Evolutionary conservation across 2,797 vertebrate species (phyloP), one percentile per base, ranked within the genome.

Genomic region (Platalea minor): DNA sequence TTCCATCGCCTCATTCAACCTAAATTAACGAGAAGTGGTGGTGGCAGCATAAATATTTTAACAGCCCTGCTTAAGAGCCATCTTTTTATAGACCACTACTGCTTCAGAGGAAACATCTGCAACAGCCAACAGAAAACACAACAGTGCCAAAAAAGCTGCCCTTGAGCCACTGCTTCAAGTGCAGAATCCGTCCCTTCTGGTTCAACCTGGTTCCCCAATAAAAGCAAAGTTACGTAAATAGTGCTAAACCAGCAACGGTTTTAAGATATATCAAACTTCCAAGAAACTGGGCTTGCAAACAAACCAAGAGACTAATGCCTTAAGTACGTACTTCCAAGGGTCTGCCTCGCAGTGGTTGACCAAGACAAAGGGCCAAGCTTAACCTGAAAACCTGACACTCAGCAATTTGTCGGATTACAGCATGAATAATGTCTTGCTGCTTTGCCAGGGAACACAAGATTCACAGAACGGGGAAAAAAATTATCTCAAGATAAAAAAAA

Each of bases 301-400:
- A 18, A 28, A 13, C 16, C 26, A 17, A 28, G 81, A 43, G 56
- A 35, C 26, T 20, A 11, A 50, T 41, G 46, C 29, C 78, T 15
- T 7, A 23, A 33, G 60, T 0, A 5, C 1, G 0, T 5, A 2
- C 45, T 2, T 33, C 69, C 81, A 39, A 31, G 46, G 79, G 46
- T 1, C 79, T 67, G 79, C 73, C 48, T 45, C 35, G 89, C 74
- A 41, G 37, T 1, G 18, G 13, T 0, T 31, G 81, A 57, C 41
- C 78, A 69, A 67, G 75, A 83, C 64, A 29, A 78, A 95, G 43
- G 70, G 84, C 81, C 59, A 31, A 48, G 48, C 28, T 72, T 17
- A 57, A 63, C 77, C 69, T 13, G 13, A 29, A 85, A 92, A 31
- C 5, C 82, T 24, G 74, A 35, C 77, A 21, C 77, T 92, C 92